A percentile compares a stretch with the other conserved stretches of the same genome.
Conservation (phyloP, 2,797 vertebrate species). For the Ataeniobius toweri region DNA sequence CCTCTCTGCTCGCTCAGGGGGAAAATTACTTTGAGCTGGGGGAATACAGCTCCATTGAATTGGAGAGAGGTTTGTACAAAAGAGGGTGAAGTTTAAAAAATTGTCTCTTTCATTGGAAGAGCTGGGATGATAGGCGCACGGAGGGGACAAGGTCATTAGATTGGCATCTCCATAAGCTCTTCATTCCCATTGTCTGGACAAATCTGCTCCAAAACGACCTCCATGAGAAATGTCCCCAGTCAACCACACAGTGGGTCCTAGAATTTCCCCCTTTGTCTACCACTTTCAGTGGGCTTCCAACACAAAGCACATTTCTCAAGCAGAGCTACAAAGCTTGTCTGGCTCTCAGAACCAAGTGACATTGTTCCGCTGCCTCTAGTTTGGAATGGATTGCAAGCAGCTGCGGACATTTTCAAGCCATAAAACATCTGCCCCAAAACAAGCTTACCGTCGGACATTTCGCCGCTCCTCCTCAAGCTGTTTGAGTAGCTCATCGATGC, state of each 20-base stretch:
- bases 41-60: constrained; percentile 70
- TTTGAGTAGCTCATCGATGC: constrained; percentile 86
- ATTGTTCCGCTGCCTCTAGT: constrained; percentile 67
- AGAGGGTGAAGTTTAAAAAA: constrained; percentile 75
- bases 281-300: constrained; percentile 56
- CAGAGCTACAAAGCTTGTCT: constrained; percentile 68
- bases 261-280: constrained; percentile 62
- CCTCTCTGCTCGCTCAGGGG: constrained; percentile 68
- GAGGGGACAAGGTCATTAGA: constrained; percentile 76
- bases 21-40: constrained; percentile 71
- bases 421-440: constrained; percentile 63
- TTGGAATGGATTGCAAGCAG: constrained; percentile 67
- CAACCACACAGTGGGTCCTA: constrained; percentile 56
- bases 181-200: constrained; percentile 65
- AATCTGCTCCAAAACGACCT: constrained; percentile 56
- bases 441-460: constrained; percentile 85
- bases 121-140: constrained; percentile 48
- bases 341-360: constrained; percentile 61
- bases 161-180: constrained; percentile 75
- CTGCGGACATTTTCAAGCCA: constrained; percentile 51
- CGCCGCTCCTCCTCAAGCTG: constrained; percentile 89
- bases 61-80: constrained; percentile 67
- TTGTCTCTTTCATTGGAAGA: constrained; percentile 55
- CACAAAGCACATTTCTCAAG: constrained; percentile 71
- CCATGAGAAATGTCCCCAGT: constrained; percentile 68